Evolutionary conservation across 2,113 vertebrate species (phyloP).

Genomic region (Piprites chloris): DNA sequence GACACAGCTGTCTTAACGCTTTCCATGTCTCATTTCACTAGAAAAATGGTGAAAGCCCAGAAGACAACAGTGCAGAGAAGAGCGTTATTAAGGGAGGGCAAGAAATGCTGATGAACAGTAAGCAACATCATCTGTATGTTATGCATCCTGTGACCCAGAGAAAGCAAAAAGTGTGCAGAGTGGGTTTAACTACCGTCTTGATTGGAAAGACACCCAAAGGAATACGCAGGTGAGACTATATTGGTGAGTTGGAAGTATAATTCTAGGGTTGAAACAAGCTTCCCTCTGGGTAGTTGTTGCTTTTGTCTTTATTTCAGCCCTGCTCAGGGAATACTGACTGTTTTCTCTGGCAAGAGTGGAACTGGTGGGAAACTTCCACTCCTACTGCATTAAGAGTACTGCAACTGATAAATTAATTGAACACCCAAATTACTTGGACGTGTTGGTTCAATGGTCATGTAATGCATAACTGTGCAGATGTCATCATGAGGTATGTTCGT

Average conservation of each 20-base stretch:
- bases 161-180: slow-evolving; percentile 64
- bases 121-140: slow-evolving; percentile 1
- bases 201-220: slow-evolving; percentile 83
- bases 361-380: neutral
- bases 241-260: neutral
- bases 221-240: slow-evolving; percentile 78
- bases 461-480: neutral
- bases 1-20: neutral
- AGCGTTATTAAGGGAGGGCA: neutral
- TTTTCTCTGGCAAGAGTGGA: neutral
- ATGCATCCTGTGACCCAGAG: slow-evolving; percentile 78
- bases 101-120: neutral
- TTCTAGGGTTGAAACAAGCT: neutral
- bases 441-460: neutral
- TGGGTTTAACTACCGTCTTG: slow-evolving; percentile 74
- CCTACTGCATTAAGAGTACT: neutral
- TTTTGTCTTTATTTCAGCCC: neutral
- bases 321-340: neutral
- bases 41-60: neutral
- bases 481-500: neutral
- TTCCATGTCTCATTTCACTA: slow-evolving; percentile 35
- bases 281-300: neutral
- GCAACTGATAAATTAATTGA: neutral
- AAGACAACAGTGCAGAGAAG: neutral
- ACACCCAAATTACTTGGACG: neutral